phyloP scores from a whole-genome alignment of 1,140 invertebrate species.

The Zaprionus vittiger region DNA sequence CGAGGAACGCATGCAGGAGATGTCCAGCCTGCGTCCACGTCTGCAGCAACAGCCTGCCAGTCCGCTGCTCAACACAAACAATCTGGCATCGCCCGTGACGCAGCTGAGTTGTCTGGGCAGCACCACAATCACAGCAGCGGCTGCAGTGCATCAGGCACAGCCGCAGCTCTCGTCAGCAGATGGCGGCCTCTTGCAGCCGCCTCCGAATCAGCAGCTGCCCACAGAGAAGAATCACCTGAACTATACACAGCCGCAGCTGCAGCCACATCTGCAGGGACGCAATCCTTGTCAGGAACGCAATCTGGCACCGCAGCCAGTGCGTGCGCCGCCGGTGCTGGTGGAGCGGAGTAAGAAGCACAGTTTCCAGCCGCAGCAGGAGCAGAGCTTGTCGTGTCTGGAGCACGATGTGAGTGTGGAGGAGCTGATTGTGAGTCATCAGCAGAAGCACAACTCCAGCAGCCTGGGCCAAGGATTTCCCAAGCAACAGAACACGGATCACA shows the following conservation, averaged over 20 bases:
- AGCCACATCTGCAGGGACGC: constrained; percentile 92
- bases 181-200: constrained; percentile 66
- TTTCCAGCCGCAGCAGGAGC: constrained; percentile 72
- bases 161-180: constrained; percentile 49
- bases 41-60: constrained; percentile 70
- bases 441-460: constrained; percentile 63
- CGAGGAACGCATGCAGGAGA: constrained; percentile 92
- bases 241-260: constrained; percentile 85
- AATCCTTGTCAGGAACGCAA: constrained; percentile 96
- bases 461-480: constrained; percentile 83
- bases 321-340: constrained; percentile 88
- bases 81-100: constrained; percentile 51
- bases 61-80: constrained; percentile 79
- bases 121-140: constrained; percentile 59
- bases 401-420: constrained; percentile 83
- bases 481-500: constrained; percentile 82
- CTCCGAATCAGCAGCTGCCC: constrained; percentile 75
- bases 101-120: constrained; percentile 12
- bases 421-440: constrained; percentile 65
- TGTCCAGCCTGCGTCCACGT: constrained; percentile 86
- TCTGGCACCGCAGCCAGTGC: constrained; percentile 87
- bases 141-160: constrained; percentile 63
- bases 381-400: constrained; percentile 79
- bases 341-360: constrained; percentile 87
- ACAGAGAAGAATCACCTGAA: constrained; percentile 80